Percentiles rank a stretch among this genome's conserved stretches.
Evolutionary conservation across 2,888 invertebrate species (phyloP).

Genomic region (Criorhina ranunculi): DNA sequence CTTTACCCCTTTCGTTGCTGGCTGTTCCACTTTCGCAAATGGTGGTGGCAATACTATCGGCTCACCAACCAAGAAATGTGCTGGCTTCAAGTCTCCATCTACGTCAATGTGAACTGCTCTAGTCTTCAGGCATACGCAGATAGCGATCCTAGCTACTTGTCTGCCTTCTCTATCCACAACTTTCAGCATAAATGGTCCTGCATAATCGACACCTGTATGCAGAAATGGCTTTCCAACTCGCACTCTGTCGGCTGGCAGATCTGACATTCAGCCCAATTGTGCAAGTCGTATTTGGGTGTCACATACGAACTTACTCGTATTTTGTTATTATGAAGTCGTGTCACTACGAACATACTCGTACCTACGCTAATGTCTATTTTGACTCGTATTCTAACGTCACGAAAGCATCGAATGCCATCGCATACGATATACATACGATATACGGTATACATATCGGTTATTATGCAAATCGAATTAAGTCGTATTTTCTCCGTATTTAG

Average conservation of each 20-base stretch:
- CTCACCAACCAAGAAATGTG: neutral
- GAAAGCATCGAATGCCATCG: too few species aligned
- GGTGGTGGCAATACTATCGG: neutral
- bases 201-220: slow-evolving; percentile 8
- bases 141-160: slow-evolving; percentile 1
- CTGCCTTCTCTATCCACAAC: neutral
- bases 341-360: too few species aligned
- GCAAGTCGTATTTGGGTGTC: too few species aligned
- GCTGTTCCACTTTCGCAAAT: neutral
- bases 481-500: too few species aligned
- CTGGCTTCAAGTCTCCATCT: neutral
- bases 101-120: slow-evolving; percentile 36
- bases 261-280: too few species aligned
- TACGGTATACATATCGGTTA: too few species aligned
- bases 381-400: too few species aligned
- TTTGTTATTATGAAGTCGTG: too few species aligned
- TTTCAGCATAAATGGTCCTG: slow-evolving; percentile 7
- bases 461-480: too few species aligned
- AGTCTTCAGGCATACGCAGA: slow-evolving; percentile 39
- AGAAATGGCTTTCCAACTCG: slow-evolving; percentile 12
- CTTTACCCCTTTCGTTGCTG: neutral
- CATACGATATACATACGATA: too few species aligned
- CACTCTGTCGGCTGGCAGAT: slow-evolving; percentile 27
- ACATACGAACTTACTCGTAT: too few species aligned
- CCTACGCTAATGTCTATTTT: too few species aligned